Conservation (phyloP, 2,113 vertebrate genomes). For the Channa maculata region DNA sequence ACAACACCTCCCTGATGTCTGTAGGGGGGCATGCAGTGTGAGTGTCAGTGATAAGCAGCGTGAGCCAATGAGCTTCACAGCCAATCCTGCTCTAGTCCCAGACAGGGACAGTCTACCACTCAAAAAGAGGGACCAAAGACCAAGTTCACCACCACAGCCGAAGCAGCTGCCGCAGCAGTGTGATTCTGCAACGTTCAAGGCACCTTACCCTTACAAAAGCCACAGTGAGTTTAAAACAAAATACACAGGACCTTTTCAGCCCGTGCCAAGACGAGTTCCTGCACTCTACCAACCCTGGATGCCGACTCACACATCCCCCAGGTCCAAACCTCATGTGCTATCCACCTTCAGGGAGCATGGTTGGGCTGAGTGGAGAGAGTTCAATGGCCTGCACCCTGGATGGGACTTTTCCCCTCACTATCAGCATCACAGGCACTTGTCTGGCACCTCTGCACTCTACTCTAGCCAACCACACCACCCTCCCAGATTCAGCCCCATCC, state of each 20-base stretch:
- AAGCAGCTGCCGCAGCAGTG: constrained; percentile 57
- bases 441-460: constrained; percentile 27
- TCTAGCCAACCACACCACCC: constrained; percentile 18
- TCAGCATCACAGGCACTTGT: constrained; percentile 42
- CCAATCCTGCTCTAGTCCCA: constrained; percentile 58
- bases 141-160: constrained; percentile 23
- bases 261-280: constrained; percentile 49
- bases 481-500: constrained; percentile 36
- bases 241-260: constrained; percentile 54
- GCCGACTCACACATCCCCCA: constrained; percentile 44
- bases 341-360: constrained; percentile 63
- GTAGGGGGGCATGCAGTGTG: constrained; percentile 31
- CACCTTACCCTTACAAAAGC: constrained; percentile 76
- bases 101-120: constrained; percentile 74
- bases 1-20: constrained; percentile 35
- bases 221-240: constrained; percentile 53
- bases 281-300: constrained; percentile 74
- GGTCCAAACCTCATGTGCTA: constrained; percentile 53
- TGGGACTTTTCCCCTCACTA: constrained; percentile 57
- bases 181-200: constrained; percentile 77
- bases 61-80: constrained; percentile 71
- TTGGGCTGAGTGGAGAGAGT: constrained; percentile 63
- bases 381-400: constrained; percentile 25
- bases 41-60: constrained; percentile 41
- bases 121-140: constrained; percentile 79